phyloP scores from a whole-genome alignment of 2,113 vertebrate genomes.

The Columba janthina region DNA sequence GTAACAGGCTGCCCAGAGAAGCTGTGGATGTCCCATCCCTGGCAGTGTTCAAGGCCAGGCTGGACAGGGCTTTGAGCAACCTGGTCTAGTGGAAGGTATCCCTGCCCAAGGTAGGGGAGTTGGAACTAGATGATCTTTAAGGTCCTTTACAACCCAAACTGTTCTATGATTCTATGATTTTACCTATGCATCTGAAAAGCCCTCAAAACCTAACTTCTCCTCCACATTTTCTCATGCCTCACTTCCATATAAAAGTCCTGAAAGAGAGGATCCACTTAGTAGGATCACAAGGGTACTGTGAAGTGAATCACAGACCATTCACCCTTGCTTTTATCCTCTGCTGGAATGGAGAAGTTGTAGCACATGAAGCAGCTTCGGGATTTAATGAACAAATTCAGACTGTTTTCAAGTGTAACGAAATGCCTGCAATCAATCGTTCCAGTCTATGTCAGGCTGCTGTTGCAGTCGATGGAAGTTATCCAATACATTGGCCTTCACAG shows the following conservation, averaged over 20 bases:
- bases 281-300: neutral
- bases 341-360: conserved; percentile 11
- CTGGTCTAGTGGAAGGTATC: no score
- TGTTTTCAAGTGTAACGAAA: conserved; percentile 18
- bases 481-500: neutral
- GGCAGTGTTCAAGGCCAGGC: no score
- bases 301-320: neutral
- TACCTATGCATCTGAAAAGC: neutral
- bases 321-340: neutral
- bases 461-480: neutral
- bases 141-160: no score
- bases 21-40: no score
- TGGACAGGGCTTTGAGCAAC: no score
- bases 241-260: neutral
- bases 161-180: neutral
- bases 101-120: no score
- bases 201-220: neutral
- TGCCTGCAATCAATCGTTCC: neutral
- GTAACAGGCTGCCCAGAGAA: no score
- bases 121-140: no score
- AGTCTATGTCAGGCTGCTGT: neutral
- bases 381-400: conserved; percentile 38
- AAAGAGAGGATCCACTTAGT: neutral
- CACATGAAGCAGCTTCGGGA: neutral
- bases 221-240: neutral